Percentiles rank a stretch among this genome's conserved stretches.
phyloP scores from a whole-genome alignment of 2,797 vertebrate species.

The Lithobates pipiens region DNA sequence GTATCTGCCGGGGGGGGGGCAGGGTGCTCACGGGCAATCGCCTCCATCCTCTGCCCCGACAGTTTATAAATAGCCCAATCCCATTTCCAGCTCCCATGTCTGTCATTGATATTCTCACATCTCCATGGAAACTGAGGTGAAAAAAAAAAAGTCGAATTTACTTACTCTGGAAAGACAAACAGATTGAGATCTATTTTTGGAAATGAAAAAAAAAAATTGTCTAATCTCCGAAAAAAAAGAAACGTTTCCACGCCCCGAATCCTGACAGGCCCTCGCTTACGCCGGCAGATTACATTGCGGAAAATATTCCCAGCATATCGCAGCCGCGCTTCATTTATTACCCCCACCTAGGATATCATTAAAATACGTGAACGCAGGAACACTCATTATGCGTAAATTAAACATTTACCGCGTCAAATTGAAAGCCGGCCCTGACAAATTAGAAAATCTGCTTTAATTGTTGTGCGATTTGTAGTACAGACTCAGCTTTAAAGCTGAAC shows the following conservation, averaged over 20 bases:
- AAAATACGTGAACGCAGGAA: neutral
- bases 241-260: constrained; percentile 20
- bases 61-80: constrained; percentile 50
- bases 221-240: constrained; percentile 38
- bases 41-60: constrained; percentile 25
- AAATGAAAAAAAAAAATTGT: constrained; percentile 27
- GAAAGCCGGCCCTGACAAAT: neutral
- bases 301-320: too few species aligned
- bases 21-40: neutral
- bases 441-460: neutral
- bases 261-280: constrained; percentile 4
- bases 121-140: constrained; percentile 57
- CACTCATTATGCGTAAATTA: neutral
- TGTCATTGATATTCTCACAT: constrained; percentile 59
- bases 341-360: neutral
- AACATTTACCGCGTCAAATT: neutral
- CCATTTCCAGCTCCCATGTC: constrained; percentile 32
- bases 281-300: too few species aligned
- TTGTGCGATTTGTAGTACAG: neutral
- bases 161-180: constrained; percentile 59
- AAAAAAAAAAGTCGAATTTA: constrained; percentile 49
- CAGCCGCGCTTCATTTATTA: neutral
- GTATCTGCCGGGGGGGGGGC: neutral
- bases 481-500: too few species aligned
- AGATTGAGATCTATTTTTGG: constrained; percentile 59